Conservation (phyloP, 2,888 invertebrate species). For the Epinotia brunnichana region DNA sequence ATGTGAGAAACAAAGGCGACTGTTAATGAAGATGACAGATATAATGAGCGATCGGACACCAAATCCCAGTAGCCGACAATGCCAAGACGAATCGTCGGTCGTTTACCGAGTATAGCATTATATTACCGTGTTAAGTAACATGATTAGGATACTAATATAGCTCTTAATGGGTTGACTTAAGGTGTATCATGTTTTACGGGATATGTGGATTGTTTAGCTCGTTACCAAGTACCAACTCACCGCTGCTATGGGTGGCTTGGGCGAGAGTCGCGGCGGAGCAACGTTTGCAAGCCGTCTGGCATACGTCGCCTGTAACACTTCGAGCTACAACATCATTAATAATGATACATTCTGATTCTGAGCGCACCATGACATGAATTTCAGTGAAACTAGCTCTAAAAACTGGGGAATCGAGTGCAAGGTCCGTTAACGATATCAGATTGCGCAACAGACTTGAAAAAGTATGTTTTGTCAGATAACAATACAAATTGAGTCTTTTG, state of each 20-base stretch:
- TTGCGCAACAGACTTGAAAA: conserved; percentile 32
- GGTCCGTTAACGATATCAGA: conserved; percentile 24
- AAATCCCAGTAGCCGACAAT: conserved; percentile 39
- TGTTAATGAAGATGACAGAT: conserved; percentile 50
- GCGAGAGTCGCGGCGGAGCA: conserved; percentile 73
- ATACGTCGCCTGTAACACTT: conserved; percentile 68
- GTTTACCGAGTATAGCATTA: conserved; percentile 28
- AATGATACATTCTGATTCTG: conserved; percentile 37
- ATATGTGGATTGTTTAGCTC: conserved; percentile 31
- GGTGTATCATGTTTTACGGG: neutral
- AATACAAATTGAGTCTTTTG: conserved; percentile 42
- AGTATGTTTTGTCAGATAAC: conserved; percentile 31
- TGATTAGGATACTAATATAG: conserved; percentile 14
- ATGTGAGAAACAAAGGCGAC: conserved; percentile 46
- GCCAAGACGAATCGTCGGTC: conserved; percentile 31
- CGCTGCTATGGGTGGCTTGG: conserved; percentile 66
- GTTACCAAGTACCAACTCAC: conserved; percentile 63
- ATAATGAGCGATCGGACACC: conserved; percentile 44
- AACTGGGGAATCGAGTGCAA: conserved; percentile 39
- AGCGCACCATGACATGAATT: conserved; percentile 16
- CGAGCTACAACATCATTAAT: conserved; percentile 58
- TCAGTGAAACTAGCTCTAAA: conserved; percentile 18
- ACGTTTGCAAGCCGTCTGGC: conserved; percentile 70
- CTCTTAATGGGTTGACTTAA: neutral
- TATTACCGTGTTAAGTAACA: neutral